Evolutionary conservation across 2,113 vertebrate genomes (phyloP), one percentile per base, ranked within the genome.

Genomic region (Gadus chalcogrammus): DNA sequence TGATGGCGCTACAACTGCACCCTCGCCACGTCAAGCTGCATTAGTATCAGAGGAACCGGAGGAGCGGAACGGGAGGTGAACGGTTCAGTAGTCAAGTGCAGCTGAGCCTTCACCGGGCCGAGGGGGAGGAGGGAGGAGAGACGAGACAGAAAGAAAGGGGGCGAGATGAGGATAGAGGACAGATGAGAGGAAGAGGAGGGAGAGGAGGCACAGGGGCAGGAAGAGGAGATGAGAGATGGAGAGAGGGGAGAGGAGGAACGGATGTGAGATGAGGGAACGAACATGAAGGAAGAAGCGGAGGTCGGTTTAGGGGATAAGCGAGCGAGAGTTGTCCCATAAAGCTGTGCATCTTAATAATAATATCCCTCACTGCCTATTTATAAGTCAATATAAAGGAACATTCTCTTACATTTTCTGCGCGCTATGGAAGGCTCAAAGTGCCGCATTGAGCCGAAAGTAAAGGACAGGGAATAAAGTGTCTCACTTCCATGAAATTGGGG

Each of bases 1-100:
- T 67, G 61, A 68, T 52, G 20, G 65, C 42, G 48, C 70, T 52
- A 27, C 13, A 42, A 16, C 55, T 58, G 55, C 15, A n/a, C n/a
- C 55, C 17, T 58, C 55, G 15, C 15, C 15, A 58, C 55, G 22
- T 62, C 59, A 38, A 64, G 65, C 79, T 79, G 42, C 69, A 66
- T 72, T 38, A 52, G 72, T 71, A 73, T 15, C 56, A 52, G 31
- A 58, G 63, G 77, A 77, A 42, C 67, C 61, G 52, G 72, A 2
- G 66, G 17, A 18, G 5, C 15, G 28, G 31, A 17, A n/a, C 17
- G 18, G 31, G 31, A 28, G 15, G 61, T 61, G 22, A 61, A 61
- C 13, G 59, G 59, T 70, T 69, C 8, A 16, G 38, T 11, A 61
- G 24, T 38, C 58, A 48, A 55, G n/a, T 11, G 64, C 56, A 27